phyloP scores from a whole-genome alignment of 2,113 vertebrate genomes.

The Zapus hudsonius region DNA sequence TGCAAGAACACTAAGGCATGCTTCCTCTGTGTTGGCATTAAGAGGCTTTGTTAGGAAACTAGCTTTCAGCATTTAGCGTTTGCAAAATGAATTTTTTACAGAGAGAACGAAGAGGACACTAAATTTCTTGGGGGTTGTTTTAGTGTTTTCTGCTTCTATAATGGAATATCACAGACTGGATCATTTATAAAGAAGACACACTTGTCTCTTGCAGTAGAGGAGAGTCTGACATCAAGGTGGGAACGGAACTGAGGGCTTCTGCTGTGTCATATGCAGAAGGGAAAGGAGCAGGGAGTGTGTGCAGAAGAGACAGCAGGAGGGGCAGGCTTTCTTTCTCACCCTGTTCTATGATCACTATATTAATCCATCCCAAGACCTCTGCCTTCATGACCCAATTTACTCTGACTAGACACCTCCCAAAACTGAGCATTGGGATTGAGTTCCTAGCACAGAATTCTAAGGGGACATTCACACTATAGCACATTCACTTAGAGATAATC shows the following conservation, averaged over 20 bases:
- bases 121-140: neutral
- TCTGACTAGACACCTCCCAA: neutral
- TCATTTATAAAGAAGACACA: neutral
- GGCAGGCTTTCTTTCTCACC: neutral
- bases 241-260: neutral
- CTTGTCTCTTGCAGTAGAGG: neutral
- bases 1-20: neutral
- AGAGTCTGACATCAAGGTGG: neutral
- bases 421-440: neutral
- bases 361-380: neutral
- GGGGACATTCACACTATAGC: neutral
- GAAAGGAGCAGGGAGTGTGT: neutral
- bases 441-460: neutral
- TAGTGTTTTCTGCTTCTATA: neutral
- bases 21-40: slow-evolving; percentile 5
- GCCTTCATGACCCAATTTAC: no score
- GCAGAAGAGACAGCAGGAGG: neutral
- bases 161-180: neutral
- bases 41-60: neutral
- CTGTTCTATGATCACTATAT: neutral
- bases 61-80: slow-evolving; percentile 44
- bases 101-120: neutral
- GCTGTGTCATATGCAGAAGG: neutral
- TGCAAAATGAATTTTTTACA: slow-evolving; percentile 43
- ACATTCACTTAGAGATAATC: neutral